Evolutionary conservation across 2,888 invertebrate species (phyloP).

Genomic region (Agriopis marginaria): DNA sequence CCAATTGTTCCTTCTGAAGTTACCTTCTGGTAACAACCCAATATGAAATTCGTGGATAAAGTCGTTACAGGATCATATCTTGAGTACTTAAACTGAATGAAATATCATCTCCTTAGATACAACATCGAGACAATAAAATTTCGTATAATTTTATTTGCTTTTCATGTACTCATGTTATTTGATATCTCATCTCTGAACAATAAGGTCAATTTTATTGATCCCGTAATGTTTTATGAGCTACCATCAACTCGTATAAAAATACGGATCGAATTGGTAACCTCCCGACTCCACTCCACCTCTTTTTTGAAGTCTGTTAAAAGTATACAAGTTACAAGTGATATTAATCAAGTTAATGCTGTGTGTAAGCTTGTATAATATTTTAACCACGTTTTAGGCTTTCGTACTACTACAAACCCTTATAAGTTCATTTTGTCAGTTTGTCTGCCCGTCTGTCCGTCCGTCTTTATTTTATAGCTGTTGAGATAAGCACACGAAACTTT

Average conservation of each 20-base stretch:
- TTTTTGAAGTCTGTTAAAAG: too few species aligned
- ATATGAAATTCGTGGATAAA: conserved; percentile 11
- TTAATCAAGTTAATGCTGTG: too few species aligned
- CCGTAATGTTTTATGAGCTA: conserved; percentile 6
- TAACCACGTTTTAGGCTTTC: too few species aligned
- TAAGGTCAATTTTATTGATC: conserved; percentile 1
- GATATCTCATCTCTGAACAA: conserved; percentile 2
- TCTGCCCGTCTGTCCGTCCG: too few species aligned
- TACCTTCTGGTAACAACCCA: background rate
- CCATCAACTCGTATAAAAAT: background rate
- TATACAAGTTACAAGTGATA: too few species aligned
- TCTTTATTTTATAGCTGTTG: too few species aligned
- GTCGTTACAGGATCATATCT: conserved; percentile 5
- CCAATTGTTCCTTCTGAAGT: background rate
- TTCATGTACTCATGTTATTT: background rate
- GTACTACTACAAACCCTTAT: too few species aligned
- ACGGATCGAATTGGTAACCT: background rate
- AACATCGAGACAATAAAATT: conserved; percentile 4
- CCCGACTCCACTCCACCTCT: too few species aligned
- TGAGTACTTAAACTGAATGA: conserved; percentile 16
- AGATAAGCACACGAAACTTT: too few species aligned
- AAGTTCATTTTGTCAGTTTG: too few species aligned
- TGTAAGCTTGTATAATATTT: too few species aligned
- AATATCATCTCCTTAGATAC: conserved; percentile 4
- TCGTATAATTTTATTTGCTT: conserved; percentile 1